Evolutionary conservation across 2,113 vertebrate species (phyloP).

Genomic region (Nothocercus julius): DNA sequence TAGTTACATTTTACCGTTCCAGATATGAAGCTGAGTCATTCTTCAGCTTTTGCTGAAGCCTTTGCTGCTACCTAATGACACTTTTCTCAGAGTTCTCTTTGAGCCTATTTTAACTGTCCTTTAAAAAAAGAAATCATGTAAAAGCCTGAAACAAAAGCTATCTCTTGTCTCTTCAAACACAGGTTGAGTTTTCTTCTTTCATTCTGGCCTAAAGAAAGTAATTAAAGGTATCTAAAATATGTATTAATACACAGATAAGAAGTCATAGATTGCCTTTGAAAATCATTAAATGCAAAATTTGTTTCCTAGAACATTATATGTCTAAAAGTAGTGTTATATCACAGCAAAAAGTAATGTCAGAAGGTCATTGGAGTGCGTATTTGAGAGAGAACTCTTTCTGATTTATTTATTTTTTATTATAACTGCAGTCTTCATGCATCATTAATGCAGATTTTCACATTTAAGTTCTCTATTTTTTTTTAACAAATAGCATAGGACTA

Average conservation of each 20-base stretch:
- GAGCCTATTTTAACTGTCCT: not conserved
- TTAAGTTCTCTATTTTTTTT: not conserved
- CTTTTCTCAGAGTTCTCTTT: not conserved
- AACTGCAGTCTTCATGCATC: not conserved
- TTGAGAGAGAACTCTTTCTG: not conserved
- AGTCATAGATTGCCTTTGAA: not conserved
- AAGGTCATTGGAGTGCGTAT: not conserved
- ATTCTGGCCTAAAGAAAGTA: not conserved
- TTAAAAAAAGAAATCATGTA: not conserved
- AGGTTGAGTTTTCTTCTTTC: not conserved
- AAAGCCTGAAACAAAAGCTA: not conserved
- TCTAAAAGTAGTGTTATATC: not conserved
- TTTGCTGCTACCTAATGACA: not conserved
- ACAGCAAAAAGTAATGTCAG: not conserved
- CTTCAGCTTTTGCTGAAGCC: not conserved
- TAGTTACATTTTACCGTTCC: not conserved
- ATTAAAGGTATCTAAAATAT: not conserved
- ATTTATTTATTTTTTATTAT: not conserved
- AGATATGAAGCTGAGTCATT: not conserved
- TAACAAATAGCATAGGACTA: not conserved
- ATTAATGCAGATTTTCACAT: slow-evolving; percentile 4
- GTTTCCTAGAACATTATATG: not conserved
- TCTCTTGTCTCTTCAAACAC: not conserved
- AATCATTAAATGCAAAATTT: not conserved
- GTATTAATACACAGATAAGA: not conserved